These are phyloP conservation scores for Toxonevra muliebris DNA, from an alignment of 2,888 invertebrate genomes.

Conservation along the genomic window DNA sequence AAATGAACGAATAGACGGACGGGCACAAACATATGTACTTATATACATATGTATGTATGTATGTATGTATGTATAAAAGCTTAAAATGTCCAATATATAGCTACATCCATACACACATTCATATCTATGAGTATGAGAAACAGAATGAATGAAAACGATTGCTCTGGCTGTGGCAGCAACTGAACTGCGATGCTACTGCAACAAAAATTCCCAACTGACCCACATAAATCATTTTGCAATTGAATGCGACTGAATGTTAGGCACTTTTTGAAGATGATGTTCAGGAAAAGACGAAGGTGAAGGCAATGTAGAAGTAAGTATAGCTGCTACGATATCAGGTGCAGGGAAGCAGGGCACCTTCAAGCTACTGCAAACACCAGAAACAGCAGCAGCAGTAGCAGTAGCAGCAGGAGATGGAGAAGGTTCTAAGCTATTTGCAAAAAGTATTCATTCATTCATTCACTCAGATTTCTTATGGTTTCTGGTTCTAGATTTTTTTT, in stretches of 20 bases:
- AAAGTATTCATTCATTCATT: slow-evolving; percentile 14
- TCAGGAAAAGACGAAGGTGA: slow-evolving; percentile 30
- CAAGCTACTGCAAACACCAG: no score
- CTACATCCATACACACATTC: not conserved
- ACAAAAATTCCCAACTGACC: slow-evolving; percentile 52
- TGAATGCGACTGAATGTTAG: slow-evolving; percentile 44
- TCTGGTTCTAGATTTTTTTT: slow-evolving; percentile 14
- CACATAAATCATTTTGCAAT: slow-evolving; percentile 63
- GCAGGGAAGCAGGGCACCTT: no score
- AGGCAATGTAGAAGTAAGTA: no score
- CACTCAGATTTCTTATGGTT: no score
- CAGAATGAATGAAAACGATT: slow-evolving; percentile 20
- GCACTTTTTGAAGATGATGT: slow-evolving; percentile 34
- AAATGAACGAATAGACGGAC: no score
- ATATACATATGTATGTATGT: slow-evolving; percentile 3
- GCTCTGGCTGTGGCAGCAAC: slow-evolving; percentile 7
- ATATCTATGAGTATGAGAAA: slow-evolving; percentile 2
- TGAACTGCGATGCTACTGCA: not conserved
- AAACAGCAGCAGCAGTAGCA: no score
- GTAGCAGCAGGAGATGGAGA: not conserved
- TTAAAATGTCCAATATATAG: not conserved
- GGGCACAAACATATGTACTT: not conserved
- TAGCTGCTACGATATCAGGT: no score
- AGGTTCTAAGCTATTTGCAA: slow-evolving; percentile 15
- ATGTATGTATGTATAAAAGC: not conserved